Evolutionary conservation across 2,888 invertebrate genomes (phyloP).

Genomic region (Catotricha subobsoleta): DNA sequence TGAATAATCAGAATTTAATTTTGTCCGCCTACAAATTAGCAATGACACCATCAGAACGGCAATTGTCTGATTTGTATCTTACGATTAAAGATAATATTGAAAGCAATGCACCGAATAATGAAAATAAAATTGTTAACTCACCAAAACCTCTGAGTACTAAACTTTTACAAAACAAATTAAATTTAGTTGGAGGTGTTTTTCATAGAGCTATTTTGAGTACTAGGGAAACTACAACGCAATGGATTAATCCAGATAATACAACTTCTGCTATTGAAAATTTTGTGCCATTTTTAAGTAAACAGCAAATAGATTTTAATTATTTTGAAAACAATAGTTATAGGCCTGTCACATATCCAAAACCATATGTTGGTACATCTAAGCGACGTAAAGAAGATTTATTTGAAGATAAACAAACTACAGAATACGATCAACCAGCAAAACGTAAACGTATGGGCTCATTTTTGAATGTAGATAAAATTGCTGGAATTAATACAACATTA

Average conservation of each 20-base stretch:
- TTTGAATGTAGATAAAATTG: background rate
- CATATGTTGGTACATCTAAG: background rate
- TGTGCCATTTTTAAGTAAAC: constrained; percentile 2
- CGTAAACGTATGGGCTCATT: background rate
- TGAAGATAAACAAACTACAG: background rate
- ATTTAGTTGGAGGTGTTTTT: constrained; percentile 18
- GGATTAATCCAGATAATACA: background rate
- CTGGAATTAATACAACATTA: constrained; percentile 3
- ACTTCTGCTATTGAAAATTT: background rate
- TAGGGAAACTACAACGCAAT: constrained; percentile 9
- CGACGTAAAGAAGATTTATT: background rate
- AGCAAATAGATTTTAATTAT: background rate
- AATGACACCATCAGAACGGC: constrained; percentile 24
- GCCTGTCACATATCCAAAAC: background rate
- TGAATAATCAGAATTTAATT: constrained; percentile 21
- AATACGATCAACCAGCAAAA: background rate
- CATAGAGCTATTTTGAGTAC: constrained; percentile 22
- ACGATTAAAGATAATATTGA: constrained; percentile 16
- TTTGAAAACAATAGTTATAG: background rate
- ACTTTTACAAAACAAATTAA: constrained; percentile 13
- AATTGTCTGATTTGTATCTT: constrained; percentile 22
- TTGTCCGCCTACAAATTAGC: constrained; percentile 24
- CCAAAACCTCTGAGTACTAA: constrained; percentile 24
- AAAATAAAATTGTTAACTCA: constrained; percentile 14
- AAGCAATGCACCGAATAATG: constrained; percentile 8